Evolutionary conservation across 2,113 vertebrate species (phyloP).

Genomic region (Ceyx melanurus): DNA sequence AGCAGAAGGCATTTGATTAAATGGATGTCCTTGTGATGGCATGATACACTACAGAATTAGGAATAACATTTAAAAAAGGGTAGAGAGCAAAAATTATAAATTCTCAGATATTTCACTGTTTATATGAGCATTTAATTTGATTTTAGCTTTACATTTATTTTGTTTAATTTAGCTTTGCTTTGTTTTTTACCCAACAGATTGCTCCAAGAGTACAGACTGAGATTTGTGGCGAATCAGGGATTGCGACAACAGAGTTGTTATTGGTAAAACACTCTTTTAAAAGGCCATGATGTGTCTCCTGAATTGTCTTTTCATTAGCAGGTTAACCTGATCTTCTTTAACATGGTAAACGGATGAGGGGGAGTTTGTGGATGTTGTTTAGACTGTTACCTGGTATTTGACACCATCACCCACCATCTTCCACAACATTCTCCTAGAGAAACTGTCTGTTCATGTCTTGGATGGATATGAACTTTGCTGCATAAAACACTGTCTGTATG

Average conservation of each 20-base stretch:
- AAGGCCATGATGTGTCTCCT: neutral
- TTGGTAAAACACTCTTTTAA: neutral
- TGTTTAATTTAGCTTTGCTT: neutral
- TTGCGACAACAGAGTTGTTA: neutral
- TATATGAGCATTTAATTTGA: neutral
- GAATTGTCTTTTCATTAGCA: neutral
- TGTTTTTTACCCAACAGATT: neutral
- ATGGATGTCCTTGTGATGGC: conserved; percentile 32
- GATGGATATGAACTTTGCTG: neutral
- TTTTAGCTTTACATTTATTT: neutral
- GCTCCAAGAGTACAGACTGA: neutral
- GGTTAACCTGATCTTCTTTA: neutral
- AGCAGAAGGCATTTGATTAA: conserved; percentile 64
- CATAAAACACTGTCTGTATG: neutral
- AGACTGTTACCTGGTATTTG: too few relatives aligned
- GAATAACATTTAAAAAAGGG: neutral
- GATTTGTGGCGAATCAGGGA: neutral
- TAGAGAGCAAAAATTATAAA: neutral
- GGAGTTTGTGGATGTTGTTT: too few relatives aligned
- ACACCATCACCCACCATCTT: neutral
- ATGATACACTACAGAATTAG: conserved; percentile 33
- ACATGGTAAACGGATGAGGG: too few relatives aligned
- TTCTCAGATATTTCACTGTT: neutral
- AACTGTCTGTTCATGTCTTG: neutral
- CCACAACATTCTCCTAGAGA: neutral